phyloP scores from a whole-genome alignment of 2,797 vertebrate species.

The Adrianichthys oophorus region DNA sequence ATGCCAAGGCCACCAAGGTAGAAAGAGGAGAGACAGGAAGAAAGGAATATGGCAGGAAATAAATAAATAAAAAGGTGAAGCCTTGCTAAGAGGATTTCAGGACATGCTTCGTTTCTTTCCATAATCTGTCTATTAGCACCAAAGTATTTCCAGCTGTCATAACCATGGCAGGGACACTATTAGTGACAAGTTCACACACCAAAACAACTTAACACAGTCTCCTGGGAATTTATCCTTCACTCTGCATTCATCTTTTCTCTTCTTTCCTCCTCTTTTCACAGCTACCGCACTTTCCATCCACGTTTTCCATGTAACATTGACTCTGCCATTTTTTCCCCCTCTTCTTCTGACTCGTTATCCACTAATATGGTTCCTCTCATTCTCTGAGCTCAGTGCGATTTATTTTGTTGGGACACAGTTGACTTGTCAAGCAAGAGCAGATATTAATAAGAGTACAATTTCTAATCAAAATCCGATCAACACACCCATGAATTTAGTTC shows the following conservation, averaged over 20 bases:
- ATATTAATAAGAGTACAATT: slow-evolving; percentile 67
- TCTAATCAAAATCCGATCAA: slow-evolving; percentile 56
- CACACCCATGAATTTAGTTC: slow-evolving; percentile 23
- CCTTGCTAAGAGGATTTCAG: slow-evolving; percentile 81
- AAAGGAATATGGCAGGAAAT: slow-evolving; percentile 72
- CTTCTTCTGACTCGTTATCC: slow-evolving; percentile 12
- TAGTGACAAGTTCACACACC: slow-evolving; percentile 76
- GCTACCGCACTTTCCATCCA: slow-evolving; percentile 20
- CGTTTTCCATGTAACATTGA: slow-evolving; percentile 4
- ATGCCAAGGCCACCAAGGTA: slow-evolving; percentile 68
- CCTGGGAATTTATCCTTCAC: slow-evolving; percentile 66
- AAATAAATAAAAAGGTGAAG: slow-evolving; percentile 73
- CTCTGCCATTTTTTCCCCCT: slow-evolving; percentile 1
- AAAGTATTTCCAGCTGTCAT: slow-evolving; percentile 81
- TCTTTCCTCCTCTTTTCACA: slow-evolving; percentile 18
- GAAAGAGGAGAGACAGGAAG: slow-evolving; percentile 44
- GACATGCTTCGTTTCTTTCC: slow-evolving; percentile 83
- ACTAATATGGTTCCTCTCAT: slow-evolving; percentile 6
- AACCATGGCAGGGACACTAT: slow-evolving; percentile 78
- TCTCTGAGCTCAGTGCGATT: slow-evolving; percentile 18
- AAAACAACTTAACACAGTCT: slow-evolving; percentile 72
- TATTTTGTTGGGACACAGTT: slow-evolving; percentile 53
- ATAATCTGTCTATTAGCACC: slow-evolving; percentile 85
- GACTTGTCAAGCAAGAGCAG: slow-evolving; percentile 51
- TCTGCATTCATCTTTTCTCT: slow-evolving; percentile 44